Percentiles rank a stretch among this genome's conserved stretches.
These are phyloP conservation scores for Geococcyx californianus DNA, from an alignment of 2,113 vertebrate species.

Conservation along the genomic window DNA sequence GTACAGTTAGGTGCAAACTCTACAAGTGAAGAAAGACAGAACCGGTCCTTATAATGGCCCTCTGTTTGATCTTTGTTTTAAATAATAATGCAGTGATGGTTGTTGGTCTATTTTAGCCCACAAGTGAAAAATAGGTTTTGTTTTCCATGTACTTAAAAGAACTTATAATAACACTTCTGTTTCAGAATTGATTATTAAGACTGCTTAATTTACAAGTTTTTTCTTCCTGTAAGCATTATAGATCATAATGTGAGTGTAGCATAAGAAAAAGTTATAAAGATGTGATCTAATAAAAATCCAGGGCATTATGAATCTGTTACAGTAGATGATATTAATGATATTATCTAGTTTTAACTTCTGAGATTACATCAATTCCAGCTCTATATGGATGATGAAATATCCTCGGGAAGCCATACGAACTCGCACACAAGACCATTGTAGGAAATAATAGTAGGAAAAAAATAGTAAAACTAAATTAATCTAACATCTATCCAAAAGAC, in stretches of 20 bases:
- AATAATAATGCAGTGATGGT: not conserved
- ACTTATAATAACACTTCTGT: not conserved
- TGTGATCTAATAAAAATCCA: not conserved
- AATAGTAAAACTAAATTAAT: not conserved
- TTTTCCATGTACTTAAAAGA: not conserved
- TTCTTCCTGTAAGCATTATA: not conserved
- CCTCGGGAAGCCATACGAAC: not conserved
- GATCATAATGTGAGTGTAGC: not conserved
- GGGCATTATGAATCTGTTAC: not conserved
- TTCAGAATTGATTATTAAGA: not conserved
- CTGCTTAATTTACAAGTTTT: not conserved
- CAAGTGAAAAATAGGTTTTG: not conserved
- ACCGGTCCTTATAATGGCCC: not conserved
- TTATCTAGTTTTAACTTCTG: not conserved
- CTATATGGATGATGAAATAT: not conserved
- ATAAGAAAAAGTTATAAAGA: not conserved
- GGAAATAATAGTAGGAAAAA: not conserved
- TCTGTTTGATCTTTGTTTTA: not conserved
- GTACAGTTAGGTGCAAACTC: not conserved
- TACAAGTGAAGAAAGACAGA: not conserved
- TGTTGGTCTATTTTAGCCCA: not conserved
- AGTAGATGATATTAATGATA: not conserved
- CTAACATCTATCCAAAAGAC: not conserved
- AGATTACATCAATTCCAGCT: not conserved
- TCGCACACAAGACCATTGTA: not conserved